These are phyloP conservation scores for Smittia sp. DNA, from an alignment of 2,888 invertebrate species.

Conservation along the genomic window DNA sequence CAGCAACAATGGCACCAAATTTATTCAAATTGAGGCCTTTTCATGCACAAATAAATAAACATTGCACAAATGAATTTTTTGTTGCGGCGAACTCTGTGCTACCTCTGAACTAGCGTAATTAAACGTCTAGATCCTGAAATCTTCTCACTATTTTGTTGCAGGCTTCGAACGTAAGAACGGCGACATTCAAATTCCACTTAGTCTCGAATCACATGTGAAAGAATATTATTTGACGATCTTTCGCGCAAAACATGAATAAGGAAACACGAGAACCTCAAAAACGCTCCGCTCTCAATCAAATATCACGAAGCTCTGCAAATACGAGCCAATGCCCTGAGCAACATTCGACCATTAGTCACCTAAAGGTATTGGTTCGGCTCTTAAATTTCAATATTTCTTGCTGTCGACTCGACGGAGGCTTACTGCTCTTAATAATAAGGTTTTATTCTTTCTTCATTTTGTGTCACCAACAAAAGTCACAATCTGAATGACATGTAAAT, in stretches of 20 bases:
- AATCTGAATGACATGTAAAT: conserved; percentile 1
- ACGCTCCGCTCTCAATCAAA: neutral
- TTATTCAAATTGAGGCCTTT: neutral
- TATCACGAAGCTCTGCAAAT: neutral
- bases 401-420: neutral
- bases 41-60: neutral
- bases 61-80: neutral
- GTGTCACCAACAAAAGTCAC: neutral
- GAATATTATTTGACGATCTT: too few species aligned
- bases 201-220: too few species aligned
- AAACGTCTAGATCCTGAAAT: too few species aligned
- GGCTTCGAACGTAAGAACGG: too few species aligned
- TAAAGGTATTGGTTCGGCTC: neutral
- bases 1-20: neutral
- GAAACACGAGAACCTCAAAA: too few species aligned
- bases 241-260: too few species aligned
- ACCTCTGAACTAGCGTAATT: too few species aligned
- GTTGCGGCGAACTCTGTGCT: neutral
- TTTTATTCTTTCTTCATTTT: conserved; percentile 12
- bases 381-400: conserved; percentile 2
- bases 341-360: conserved; percentile 7
- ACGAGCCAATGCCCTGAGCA: neutral
- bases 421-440: neutral
- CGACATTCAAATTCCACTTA: too few species aligned
- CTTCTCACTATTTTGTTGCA: too few species aligned